These are phyloP conservation scores for Coccyzus lansbergi DNA, from an alignment of 2,797 vertebrate species.

Conservation along the genomic window DNA sequence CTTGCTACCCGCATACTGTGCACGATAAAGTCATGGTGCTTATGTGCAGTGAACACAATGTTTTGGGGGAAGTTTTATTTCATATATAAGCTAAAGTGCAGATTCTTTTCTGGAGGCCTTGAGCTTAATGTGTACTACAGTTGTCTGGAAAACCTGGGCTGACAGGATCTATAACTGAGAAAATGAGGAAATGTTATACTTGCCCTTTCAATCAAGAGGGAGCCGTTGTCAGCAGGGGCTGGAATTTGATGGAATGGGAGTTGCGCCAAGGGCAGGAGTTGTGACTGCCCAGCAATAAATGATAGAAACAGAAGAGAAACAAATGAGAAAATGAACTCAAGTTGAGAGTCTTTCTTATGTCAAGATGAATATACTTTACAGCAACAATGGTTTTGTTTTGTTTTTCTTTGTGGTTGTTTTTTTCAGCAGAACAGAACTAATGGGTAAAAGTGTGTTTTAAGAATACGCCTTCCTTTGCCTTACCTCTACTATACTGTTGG, in stretches of 20 bases:
- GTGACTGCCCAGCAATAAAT: not conserved
- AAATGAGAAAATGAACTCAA: not conserved
- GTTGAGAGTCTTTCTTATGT: not conserved
- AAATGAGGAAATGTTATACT: not conserved
- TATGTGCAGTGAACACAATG: accelerated
- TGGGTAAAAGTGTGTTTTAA: not conserved
- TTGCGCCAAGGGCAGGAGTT: not conserved
- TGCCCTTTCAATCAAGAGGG: not conserved
- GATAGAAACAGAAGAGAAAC: not conserved
- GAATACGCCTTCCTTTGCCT: not conserved
- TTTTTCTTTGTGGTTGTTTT: not conserved
- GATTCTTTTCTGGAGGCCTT: not conserved
- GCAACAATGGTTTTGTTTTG: not conserved
- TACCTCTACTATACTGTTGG: not conserved
- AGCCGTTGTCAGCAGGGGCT: not conserved
- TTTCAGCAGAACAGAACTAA: not conserved
- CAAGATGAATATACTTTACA: not conserved
- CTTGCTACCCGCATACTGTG: not conserved
- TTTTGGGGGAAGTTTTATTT: not conserved
- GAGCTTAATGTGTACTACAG: not conserved
- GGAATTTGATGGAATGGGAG: not conserved
- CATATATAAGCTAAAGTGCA: not conserved
- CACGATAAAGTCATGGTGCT: not conserved
- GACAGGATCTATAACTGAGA: not conserved
- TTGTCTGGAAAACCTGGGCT: not conserved